These are phyloP conservation scores for Oscheius sp. DNA, from an alignment of 2,888 invertebrate genomes.

Conservation along the genomic window DNA sequence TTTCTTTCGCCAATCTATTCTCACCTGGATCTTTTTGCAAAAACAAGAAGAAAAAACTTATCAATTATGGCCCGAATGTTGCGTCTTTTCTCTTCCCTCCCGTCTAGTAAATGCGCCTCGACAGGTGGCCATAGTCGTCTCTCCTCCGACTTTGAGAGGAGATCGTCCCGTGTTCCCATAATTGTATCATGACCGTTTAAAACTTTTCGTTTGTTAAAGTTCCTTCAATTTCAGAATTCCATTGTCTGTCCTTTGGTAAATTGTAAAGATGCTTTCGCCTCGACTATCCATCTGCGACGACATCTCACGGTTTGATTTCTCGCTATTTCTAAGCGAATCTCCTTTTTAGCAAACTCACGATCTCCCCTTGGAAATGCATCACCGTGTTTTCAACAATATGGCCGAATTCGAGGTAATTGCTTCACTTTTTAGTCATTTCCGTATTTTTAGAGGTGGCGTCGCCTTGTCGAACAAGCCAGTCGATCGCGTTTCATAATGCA, in stretches of 20 bases:
- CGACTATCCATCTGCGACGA: slow-evolving; percentile 44
- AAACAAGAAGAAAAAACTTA: background rate
- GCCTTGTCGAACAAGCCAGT: slow-evolving; percentile 43
- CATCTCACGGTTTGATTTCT: slow-evolving; percentile 35
- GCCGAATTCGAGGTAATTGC: slow-evolving; percentile 47
- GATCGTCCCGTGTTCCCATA: no score
- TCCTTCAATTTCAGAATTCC: slow-evolving; percentile 44
- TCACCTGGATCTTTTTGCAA: no score
- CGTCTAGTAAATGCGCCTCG: background rate
- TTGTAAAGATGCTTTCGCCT: slow-evolving; percentile 51
- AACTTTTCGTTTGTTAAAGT: no score
- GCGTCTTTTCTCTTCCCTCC: background rate
- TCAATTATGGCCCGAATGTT: no score
- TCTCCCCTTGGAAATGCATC: slow-evolving; percentile 51
- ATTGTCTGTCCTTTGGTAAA: slow-evolving; percentile 43
- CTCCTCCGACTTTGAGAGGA: no score
- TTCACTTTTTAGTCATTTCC: no score
- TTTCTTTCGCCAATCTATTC: no score
- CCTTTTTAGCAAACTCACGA: slow-evolving; percentile 39
- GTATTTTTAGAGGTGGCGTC: slow-evolving; percentile 40
- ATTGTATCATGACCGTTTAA: no score
- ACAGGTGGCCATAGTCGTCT: no score
- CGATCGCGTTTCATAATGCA: slow-evolving; percentile 52
- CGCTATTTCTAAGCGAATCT: no score
- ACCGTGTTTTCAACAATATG: slow-evolving; percentile 50